Conservation (phyloP, 2,888 invertebrate species). For the Ochropacha duplaris region DNA sequence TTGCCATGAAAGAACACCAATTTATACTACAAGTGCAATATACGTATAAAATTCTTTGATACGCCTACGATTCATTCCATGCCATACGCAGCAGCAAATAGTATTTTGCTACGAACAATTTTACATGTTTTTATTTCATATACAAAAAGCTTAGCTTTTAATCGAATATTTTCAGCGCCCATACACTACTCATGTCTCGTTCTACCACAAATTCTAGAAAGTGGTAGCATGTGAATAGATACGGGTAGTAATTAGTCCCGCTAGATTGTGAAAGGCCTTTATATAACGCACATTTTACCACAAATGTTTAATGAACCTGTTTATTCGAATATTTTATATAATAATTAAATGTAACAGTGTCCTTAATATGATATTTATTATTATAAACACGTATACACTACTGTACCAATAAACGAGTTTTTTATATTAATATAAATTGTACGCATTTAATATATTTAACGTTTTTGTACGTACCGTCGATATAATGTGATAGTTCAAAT, state of each 20-base stretch:
- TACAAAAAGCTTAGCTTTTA: slow-evolving; percentile 64
- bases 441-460: slow-evolving; percentile 62
- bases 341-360: slow-evolving; percentile 33
- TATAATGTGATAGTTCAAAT: slow-evolving; percentile 57
- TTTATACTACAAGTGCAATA: slow-evolving; percentile 30
- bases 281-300: slow-evolving; percentile 43
- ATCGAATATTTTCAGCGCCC: slow-evolving; percentile 27
- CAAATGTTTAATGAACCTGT: slow-evolving; percentile 31
- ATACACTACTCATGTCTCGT: slow-evolving; percentile 28
- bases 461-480: slow-evolving; percentile 55
- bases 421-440: slow-evolving; percentile 34
- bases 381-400: slow-evolving; percentile 26
- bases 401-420: slow-evolving; percentile 18
- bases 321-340: slow-evolving; percentile 38
- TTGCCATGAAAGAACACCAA: slow-evolving; percentile 14
- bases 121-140: slow-evolving; percentile 52
- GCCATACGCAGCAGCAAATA: slow-evolving; percentile 52
- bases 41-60: slow-evolving; percentile 52
- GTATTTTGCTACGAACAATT: slow-evolving; percentile 75
- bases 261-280: slow-evolving; percentile 43
- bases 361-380: slow-evolving; percentile 23
- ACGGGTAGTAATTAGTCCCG: slow-evolving; percentile 38
- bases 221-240: slow-evolving; percentile 12
- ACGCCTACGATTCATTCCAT: slow-evolving; percentile 72
- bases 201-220: slow-evolving; percentile 20